Conservation (phyloP, 2,888 invertebrate species). For the Noctua janthina region DNA sequence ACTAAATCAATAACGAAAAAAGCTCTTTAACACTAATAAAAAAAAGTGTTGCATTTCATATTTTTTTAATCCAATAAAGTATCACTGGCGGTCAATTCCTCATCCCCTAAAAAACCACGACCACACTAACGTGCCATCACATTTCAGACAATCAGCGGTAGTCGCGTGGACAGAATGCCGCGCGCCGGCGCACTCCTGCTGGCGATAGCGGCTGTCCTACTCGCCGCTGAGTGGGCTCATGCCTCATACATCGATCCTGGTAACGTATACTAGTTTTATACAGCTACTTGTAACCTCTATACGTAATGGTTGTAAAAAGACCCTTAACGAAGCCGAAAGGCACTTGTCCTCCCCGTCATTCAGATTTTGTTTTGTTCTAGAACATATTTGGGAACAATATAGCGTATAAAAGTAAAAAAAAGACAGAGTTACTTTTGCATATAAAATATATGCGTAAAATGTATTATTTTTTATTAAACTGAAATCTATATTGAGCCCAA, state of each 20-base stretch:
- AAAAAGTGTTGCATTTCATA: neutral
- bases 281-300: neutral
- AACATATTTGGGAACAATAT: no score
- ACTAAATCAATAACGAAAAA: neutral
- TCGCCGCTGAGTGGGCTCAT: constrained; percentile 84
- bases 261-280: constrained; percentile 53
- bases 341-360: no score
- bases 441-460: neutral
- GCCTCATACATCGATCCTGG: constrained; percentile 87
- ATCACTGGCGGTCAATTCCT: constrained; percentile 9
- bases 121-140: constrained; percentile 43
- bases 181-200: constrained; percentile 87
- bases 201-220: constrained; percentile 86
- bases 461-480: neutral
- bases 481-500: neutral
- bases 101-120: neutral
- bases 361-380: no score
- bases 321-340: no score
- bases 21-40: neutral
- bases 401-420: no score
- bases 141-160: constrained; percentile 84
- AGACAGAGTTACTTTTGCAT: no score
- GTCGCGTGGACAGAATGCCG: constrained; percentile 85
- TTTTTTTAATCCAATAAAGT: neutral
- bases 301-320: no score